These are phyloP conservation scores for Petrosia ficiformis DNA, from an alignment of 37 sponge, comb jelly and placozoan genomes.

Conservation along the genomic window DNA sequence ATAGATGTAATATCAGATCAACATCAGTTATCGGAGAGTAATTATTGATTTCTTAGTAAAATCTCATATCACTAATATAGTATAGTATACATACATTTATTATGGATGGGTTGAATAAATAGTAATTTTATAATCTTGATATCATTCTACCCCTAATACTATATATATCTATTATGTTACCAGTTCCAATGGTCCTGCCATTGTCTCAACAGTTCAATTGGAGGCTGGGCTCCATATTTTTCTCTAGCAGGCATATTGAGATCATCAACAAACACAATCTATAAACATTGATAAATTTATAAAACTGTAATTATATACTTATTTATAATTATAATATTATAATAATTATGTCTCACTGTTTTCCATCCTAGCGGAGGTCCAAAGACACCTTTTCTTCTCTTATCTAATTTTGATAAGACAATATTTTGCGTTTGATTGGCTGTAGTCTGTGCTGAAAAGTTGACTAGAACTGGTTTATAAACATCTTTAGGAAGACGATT, in stretches of 20 bases:
- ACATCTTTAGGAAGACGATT: constrained; percentile 86
- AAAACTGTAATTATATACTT: neutral
- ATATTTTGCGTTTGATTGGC: constrained; percentile 99
- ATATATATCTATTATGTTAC: too few species aligned
- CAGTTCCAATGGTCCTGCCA: constrained; percentile 98
- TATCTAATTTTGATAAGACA: constrained; percentile 97
- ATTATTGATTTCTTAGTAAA: too few species aligned
- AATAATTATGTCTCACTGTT: constrained; percentile 57
- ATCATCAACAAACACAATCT: constrained; percentile 98
- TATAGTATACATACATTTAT: too few species aligned
- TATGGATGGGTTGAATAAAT: too few species aligned
- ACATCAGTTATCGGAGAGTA: too few species aligned
- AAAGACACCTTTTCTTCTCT: constrained; percentile 95
- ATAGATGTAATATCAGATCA: too few species aligned
- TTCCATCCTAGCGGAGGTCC: constrained; percentile 97
- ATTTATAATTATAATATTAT: too few species aligned
- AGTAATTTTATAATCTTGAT: too few species aligned
- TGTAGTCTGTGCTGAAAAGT: constrained; percentile 97
- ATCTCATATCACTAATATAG: too few species aligned
- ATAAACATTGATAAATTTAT: neutral
- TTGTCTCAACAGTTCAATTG: constrained; percentile 96
- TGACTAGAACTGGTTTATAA: constrained; percentile 95
- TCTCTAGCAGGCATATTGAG: constrained; percentile 97
- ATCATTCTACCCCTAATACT: too few species aligned
- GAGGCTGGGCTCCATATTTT: constrained; percentile 96